Conservation (phyloP, 1,140 invertebrate species). For the Temnothorax longispinosus region DNA sequence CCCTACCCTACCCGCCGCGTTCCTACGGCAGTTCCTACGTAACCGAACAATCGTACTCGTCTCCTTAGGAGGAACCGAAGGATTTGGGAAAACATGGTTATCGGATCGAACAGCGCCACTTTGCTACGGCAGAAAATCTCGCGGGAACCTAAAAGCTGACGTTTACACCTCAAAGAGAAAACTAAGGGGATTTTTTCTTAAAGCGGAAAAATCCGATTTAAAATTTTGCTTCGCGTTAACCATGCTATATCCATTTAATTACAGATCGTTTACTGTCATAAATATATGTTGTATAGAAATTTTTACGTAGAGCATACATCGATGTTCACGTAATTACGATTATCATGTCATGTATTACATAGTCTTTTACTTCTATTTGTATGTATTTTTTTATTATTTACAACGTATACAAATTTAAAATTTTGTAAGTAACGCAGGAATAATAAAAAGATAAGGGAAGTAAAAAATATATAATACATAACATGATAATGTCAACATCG, state of each 20-base stretch:
- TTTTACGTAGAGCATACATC: not conserved
- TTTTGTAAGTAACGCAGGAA: not conserved
- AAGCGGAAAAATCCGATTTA: slow-evolving; percentile 26
- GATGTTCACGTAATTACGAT: not conserved
- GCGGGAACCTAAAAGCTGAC: slow-evolving; percentile 33
- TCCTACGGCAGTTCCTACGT: slow-evolving; percentile 44
- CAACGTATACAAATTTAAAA: not conserved
- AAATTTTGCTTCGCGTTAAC: not conserved
- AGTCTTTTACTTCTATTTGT: not conserved
- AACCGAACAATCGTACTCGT: slow-evolving; percentile 58
- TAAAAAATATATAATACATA: not conserved
- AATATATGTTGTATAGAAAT: too few relatives aligned
- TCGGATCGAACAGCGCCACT: slow-evolving; percentile 59
- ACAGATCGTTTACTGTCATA: not conserved
- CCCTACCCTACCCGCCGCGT: not conserved
- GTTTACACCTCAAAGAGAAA: slow-evolving; percentile 48
- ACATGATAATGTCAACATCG: not conserved
- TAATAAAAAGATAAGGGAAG: not conserved
- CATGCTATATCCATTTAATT: not conserved
- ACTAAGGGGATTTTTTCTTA: slow-evolving; percentile 19
- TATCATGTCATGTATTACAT: not conserved
- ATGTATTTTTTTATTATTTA: not conserved
- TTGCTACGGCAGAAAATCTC: slow-evolving; percentile 55
- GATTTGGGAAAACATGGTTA: slow-evolving; percentile 66
- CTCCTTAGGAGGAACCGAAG: slow-evolving; percentile 38